Conservation (phyloP, 2,797 vertebrate genomes). For the Tapirus indicus region DNA sequence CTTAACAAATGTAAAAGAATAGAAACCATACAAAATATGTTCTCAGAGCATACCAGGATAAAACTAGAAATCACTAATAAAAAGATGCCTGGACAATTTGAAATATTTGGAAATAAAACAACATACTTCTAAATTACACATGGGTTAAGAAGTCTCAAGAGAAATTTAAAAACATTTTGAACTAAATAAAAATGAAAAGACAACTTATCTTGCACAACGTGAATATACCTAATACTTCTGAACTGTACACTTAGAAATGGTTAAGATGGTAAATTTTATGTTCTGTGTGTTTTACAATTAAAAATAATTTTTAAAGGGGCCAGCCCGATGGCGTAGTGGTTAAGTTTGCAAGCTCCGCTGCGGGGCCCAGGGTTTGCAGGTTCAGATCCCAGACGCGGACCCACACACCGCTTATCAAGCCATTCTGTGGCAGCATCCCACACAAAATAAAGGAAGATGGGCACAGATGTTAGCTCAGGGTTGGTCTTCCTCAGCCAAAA, state of each 20-base stretch:
- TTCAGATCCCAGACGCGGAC: too few species aligned
- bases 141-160: not conserved
- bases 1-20: not conserved
- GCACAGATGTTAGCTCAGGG: too few species aligned
- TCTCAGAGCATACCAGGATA: not conserved
- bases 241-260: not conserved
- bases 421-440: too few species aligned
- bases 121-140: not conserved
- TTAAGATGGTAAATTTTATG: conserved; percentile 2
- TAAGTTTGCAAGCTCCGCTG: too few species aligned
- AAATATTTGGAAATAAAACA: conserved; percentile 1
- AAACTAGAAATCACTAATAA: not conserved
- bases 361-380: too few species aligned
- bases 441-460: too few species aligned
- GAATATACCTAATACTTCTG: not conserved
- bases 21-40: not conserved
- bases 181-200: not conserved
- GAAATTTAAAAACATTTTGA: not conserved
- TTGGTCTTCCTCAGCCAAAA: too few species aligned
- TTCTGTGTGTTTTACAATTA: not conserved
- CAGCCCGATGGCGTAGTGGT: too few species aligned
- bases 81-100: not conserved
- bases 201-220: not conserved
- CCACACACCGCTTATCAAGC: too few species aligned
- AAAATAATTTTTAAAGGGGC: not conserved